Percentiles rank a stretch among this genome's conserved stretches.
Evolutionary conservation across 2,113 vertebrate species (phyloP).

Genomic region (Lepisosteus oculatus): DNA sequence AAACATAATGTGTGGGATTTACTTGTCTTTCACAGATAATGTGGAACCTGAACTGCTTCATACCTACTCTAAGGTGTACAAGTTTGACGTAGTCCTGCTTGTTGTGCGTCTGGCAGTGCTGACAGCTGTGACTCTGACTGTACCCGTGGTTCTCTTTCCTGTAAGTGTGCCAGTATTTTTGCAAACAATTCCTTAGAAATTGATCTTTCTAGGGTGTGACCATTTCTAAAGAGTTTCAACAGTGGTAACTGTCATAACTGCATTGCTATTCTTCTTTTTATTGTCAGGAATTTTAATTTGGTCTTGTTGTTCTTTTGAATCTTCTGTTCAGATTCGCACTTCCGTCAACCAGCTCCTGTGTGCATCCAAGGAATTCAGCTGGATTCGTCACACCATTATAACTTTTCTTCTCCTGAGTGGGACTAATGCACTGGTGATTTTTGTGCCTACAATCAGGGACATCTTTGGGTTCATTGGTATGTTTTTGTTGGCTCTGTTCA

Average conservation of each 20-base stretch:
- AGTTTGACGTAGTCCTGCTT: constrained; percentile 79
- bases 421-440: constrained; percentile 88
- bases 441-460: constrained; percentile 88
- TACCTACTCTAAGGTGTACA: constrained; percentile 79
- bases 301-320: neutral
- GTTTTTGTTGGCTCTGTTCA: constrained; percentile 24
- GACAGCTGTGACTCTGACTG: constrained; percentile 89
- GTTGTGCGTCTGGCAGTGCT: constrained; percentile 91
- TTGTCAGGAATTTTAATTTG: neutral
- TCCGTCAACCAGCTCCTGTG: constrained; percentile 85
- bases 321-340: constrained; percentile 77
- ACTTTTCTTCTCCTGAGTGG: constrained; percentile 69
- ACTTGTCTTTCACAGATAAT: constrained; percentile 48
- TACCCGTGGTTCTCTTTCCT: constrained; percentile 94
- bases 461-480: constrained; percentile 95
- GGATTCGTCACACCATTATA: constrained; percentile 83
- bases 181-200: too few species aligned
- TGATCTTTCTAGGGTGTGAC: too few species aligned
- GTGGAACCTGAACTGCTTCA: constrained; percentile 90
- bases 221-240: too few species aligned
- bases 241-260: too few species aligned
- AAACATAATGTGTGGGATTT: too few species aligned
- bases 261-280: too few species aligned
- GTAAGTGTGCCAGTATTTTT: constrained; percentile 67
- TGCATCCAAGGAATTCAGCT: constrained; percentile 80